Evolutionary conservation across 2,888 invertebrate species (phyloP), one percentile per base, ranked within the genome.

Genomic region (Orthosia gothica): DNA sequence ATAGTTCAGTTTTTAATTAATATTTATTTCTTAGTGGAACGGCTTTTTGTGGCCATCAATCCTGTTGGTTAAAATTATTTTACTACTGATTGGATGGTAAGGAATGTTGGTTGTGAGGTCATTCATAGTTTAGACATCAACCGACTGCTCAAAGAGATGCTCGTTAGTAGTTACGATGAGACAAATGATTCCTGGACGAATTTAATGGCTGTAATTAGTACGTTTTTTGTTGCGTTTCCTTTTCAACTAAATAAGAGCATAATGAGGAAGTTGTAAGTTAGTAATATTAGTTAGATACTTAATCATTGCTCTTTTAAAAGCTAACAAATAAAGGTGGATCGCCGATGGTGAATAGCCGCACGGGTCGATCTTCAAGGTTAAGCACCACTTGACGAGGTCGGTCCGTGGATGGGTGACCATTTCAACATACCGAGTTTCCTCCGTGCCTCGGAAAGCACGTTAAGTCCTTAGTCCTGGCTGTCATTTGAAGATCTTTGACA

Each of bases 51-150:
- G 55, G 54, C n/a, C 59, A 83, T 81, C 69, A 81, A 84, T 84
- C 67, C 67, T 84, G 20, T 66, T 62, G 59, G 20, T 57, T 61
- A 45, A 49, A 72, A 54, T 69, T 45, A 69, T 52, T 73, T 62
- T 58, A 58, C 61, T 67, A 65, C 66, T 73, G 76, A 84, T 79
- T 85, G 80, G 70, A 1, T 70, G 50, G 13, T 16, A 54, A 64
- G 64, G 26, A 80, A 80, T 83, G 55, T 57, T 26, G 0, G 49
- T 45, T 50, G 70, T 74, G 66, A 76, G 45, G 52, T 76, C 76
- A 61, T 62, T 63, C 70, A 58, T 78, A 59, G 67, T 77, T 76
- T 66, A 86, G 79, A 82, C 86, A 76, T 86, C 79, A 86, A 84
- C 74, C 70, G 58, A 70, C 68, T 13, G 5, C 18, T 83, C 64